Evolutionary conservation across 2,888 invertebrate genomes (phyloP).

Genomic region (Falcaria lacertinaria): DNA sequence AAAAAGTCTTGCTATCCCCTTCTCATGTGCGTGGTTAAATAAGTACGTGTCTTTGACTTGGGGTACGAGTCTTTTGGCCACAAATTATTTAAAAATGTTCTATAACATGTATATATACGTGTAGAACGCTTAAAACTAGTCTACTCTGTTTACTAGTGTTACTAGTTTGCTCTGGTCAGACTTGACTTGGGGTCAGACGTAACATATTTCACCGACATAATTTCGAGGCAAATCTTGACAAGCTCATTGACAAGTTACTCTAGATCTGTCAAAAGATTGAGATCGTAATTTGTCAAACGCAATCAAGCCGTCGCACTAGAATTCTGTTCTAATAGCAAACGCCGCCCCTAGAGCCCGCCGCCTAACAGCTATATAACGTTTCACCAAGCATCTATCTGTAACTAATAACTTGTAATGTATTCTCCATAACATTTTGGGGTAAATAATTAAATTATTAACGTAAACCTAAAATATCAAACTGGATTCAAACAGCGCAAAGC

Average conservation of each 20-base stretch:
- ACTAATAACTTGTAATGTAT: background rate
- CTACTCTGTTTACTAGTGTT: too few relatives aligned
- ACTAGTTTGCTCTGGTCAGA: too few relatives aligned
- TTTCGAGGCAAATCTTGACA: background rate
- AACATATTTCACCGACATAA: too few relatives aligned
- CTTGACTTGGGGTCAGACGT: too few relatives aligned
- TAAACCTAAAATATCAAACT: slow-evolving; percentile 1
- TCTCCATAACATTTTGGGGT: background rate
- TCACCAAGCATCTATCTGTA: background rate
- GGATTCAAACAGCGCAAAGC: slow-evolving; percentile 1
- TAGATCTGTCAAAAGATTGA: background rate
- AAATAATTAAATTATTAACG: slow-evolving; percentile 2
- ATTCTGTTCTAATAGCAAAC: background rate
- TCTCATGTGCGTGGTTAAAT: too few relatives aligned
- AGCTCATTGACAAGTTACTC: background rate
- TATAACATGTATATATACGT: too few relatives aligned
- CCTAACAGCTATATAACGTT: too few relatives aligned
- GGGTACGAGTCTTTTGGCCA: too few relatives aligned
- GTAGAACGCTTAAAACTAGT: too few relatives aligned
- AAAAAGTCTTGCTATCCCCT: too few relatives aligned
- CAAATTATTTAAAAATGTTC: too few relatives aligned
- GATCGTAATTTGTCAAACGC: background rate
- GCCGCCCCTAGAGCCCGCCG: background rate
- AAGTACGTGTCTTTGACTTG: too few relatives aligned
- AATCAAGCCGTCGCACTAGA: background rate